Evolutionary conservation across 2,888 invertebrate species (phyloP).

Genomic region (Thecophora atra): DNA sequence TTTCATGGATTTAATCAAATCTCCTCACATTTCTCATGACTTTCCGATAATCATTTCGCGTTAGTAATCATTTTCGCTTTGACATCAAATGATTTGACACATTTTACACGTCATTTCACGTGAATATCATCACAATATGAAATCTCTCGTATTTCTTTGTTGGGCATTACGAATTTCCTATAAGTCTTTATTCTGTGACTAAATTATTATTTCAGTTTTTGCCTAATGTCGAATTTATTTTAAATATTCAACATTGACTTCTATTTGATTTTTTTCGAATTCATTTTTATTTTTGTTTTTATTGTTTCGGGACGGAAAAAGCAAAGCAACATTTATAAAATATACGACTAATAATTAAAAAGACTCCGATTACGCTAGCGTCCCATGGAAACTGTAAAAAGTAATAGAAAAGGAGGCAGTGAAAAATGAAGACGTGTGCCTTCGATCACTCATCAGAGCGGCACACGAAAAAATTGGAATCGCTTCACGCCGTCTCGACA

Average conservation of each 20-base stretch:
- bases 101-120: conserved; percentile 4
- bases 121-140: neutral
- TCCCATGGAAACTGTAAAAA: neutral
- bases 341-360: neutral
- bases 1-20: neutral
- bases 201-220: no score
- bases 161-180: no score
- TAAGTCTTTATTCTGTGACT: no score
- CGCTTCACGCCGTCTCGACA: neutral
- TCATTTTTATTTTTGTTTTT: no score
- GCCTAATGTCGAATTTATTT: no score
- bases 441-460: conserved; percentile 27
- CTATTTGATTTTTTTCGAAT: no score
- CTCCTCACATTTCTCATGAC: neutral
- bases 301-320: no score
- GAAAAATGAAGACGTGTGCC: conserved; percentile 35
- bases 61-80: conserved; percentile 9
- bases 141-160: neutral
- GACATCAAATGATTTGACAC: conserved; percentile 17
- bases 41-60: neutral
- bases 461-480: conserved; percentile 13
- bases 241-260: no score
- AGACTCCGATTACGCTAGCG: neutral
- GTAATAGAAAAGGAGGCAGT: neutral
- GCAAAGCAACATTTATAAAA: no score